Conservation (phyloP, 2,888 invertebrate species). For the Caenorhabditis auriculariae region DNA sequence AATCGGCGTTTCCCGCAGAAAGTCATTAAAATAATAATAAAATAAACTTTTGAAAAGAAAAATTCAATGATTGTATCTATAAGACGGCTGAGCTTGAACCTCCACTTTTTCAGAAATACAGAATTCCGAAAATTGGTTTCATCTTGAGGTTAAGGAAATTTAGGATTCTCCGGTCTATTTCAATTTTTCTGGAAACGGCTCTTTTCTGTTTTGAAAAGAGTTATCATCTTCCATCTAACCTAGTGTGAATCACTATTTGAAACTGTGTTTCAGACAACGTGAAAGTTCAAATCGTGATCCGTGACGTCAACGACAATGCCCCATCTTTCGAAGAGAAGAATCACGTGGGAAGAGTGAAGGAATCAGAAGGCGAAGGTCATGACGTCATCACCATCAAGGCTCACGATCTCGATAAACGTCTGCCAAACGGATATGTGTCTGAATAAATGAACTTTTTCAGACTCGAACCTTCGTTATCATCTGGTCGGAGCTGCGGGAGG, state of each 20-base stretch:
- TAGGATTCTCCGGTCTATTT: too few relatives aligned
- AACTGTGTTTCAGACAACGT: slow-evolving; percentile 70
- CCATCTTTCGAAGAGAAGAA: slow-evolving; percentile 79
- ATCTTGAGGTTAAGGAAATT: too few relatives aligned
- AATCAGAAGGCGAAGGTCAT: slow-evolving; percentile 36
- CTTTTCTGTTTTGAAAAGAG: too few relatives aligned
- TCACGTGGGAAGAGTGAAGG: slow-evolving; percentile 44
- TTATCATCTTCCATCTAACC: too few relatives aligned
- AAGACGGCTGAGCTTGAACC: too few relatives aligned
- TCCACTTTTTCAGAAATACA: too few relatives aligned
- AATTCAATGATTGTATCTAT: too few relatives aligned
- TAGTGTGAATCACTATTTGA: not conserved
- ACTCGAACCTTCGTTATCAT: slow-evolving; percentile 58
- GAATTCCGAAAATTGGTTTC: too few relatives aligned
- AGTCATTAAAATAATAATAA: too few relatives aligned
- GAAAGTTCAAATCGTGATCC: slow-evolving; percentile 92
- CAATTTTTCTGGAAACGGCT: too few relatives aligned
- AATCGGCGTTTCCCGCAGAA: too few relatives aligned
- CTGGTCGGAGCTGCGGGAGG: slow-evolving; percentile 41
- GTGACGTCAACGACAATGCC: slow-evolving; percentile 96
- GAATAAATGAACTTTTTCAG: slow-evolving; percentile 30
- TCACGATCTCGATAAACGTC: slow-evolving; percentile 57
- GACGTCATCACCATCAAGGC: slow-evolving; percentile 50
- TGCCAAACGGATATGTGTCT: not conserved
- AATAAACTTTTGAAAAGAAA: too few relatives aligned